Base-by-base conservation (phyloP, 1,140 invertebrate species). In the Oryzaephilus surinamensis region DNA sequence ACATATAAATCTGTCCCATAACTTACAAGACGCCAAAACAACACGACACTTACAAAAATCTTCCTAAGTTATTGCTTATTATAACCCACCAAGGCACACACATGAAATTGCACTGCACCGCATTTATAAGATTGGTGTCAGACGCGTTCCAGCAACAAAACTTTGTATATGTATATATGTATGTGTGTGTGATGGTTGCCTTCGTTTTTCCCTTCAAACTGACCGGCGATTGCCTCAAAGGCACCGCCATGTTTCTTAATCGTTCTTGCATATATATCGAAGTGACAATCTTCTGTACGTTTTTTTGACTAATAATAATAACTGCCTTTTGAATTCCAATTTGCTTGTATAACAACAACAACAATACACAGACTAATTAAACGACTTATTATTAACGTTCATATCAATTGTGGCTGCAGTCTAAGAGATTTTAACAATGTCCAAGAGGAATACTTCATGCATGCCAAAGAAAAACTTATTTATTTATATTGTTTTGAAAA, bases 21-120 rank as follows among this genome's bases (percentile, higher is more conserved):
- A 61, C 51, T 61, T 58, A 60, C 52, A 24, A 20, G 28, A 54
- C 51, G 54, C 59, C 57, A 60, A 61, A 61, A 61, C 59, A 61
- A 58, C 54, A 52, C 51, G 57, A 60, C 54, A 50, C 41, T 46
- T 41, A 50, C 45, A 56, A 54, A 56, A 56, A 53, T 58, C 47
- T 46, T 32, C 50, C 46, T 57, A 55, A 61, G 51, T 56, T 61
- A 61, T 61, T 52, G 58, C 58, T 58, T 54, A 57, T 59, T 59
- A 57, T 53, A 49, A 45, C 29, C 27, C 36, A 26, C 29, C 36
- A 38, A 26, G 36, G 36, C 27, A 38, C n/a, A n/a, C 33, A 36
- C 36, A 30, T 38, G 36, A 38, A 38, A 38, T 38, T 38, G 36
- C 27, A n/a, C 27, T 37, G 8, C 23, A 6, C 5, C 4, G n/a